A percentile compares a stretch with the other conserved stretches of the same genome.
phyloP scores from a whole-genome alignment of 2,113 vertebrate genomes.

The Pachycephala philippinensis region DNA sequence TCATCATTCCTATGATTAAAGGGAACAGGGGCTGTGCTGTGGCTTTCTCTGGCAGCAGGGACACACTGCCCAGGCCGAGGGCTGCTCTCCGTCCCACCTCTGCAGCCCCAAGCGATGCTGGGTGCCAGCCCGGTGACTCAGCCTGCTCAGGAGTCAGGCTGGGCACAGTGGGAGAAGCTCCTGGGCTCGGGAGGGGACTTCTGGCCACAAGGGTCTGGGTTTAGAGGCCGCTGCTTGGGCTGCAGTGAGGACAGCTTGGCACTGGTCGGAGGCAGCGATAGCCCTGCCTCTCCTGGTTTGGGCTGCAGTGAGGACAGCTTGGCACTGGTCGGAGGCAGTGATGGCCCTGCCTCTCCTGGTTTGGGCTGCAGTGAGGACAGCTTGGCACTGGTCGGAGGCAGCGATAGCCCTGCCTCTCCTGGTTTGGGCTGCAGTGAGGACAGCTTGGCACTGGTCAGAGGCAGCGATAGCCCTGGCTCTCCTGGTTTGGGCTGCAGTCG shows the following conservation, averaged over 20 bases:
- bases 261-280: fast-evolving
- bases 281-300: no score
- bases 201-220: neutral
- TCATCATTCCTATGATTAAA: neutral
- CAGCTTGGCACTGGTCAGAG: neutral
- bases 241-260: neutral
- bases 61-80: neutral
- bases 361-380: neutral
- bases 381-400: neutral
- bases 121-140: neutral
- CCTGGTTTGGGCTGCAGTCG: neutral
- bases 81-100: neutral
- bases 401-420: neutral
- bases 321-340: neutral
- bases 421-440: neutral
- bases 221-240: neutral
- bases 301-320: neutral
- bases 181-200: neutral
- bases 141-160: neutral
- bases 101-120: neutral
- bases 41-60: neutral
- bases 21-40: neutral
- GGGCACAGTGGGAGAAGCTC: neutral
- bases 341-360: neutral
- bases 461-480: fast-evolving